Conservation (phyloP, 2,797 vertebrate species). For the Xerus rutilus region DNA sequence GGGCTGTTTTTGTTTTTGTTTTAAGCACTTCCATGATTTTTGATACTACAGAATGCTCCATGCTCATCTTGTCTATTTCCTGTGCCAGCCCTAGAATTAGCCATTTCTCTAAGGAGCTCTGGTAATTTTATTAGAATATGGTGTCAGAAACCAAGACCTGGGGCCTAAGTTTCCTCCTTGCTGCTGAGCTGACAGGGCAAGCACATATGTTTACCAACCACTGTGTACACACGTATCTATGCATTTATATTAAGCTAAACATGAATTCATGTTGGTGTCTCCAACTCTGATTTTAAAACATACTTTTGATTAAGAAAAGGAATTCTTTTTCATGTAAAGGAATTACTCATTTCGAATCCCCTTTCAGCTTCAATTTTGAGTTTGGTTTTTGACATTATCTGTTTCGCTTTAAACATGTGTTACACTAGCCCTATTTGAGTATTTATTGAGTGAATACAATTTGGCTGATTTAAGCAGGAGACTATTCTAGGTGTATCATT, state of each 20-base stretch:
- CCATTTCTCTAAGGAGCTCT: background rate
- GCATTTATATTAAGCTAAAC: slow-evolving; percentile 34
- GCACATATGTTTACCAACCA: background rate
- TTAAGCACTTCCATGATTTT: background rate
- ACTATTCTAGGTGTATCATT: background rate
- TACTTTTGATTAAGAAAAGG: background rate
- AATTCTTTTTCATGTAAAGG: background rate
- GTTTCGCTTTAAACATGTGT: background rate
- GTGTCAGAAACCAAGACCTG: background rate
- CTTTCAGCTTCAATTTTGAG: slow-evolving; percentile 18
- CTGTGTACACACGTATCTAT: background rate
- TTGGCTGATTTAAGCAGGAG: background rate
- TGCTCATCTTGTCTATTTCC: background rate
- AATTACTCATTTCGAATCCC: slow-evolving; percentile 1
- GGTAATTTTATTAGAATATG: background rate
- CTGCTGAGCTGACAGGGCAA: background rate
- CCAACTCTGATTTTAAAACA: background rate
- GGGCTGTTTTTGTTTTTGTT: background rate
- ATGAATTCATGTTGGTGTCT: background rate
- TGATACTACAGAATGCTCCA: background rate
- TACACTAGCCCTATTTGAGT: slow-evolving; percentile 2
- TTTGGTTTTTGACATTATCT: slow-evolving; percentile 5
- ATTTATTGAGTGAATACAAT: background rate
- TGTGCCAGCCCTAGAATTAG: background rate
- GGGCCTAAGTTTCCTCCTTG: background rate